Evolutionary conservation across 2,888 invertebrate genomes (phyloP), one percentile per base, ranked within the genome.

Genomic region (Hyposoter didymator): DNA sequence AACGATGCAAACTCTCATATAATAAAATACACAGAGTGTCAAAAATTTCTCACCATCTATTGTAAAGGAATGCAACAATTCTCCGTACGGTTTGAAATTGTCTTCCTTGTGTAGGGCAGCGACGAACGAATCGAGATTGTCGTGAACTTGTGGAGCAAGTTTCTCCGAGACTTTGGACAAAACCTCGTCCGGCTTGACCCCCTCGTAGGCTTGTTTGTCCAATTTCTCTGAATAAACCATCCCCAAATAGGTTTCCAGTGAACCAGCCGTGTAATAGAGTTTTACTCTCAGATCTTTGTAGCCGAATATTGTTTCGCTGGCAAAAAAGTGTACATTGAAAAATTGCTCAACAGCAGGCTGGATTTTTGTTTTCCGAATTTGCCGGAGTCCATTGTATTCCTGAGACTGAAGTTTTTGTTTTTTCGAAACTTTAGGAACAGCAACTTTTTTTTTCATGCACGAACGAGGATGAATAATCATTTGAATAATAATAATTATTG

Each of bases 231-330:
- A 94, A 92, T 97, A 98, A 72, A 95, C 95, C 89, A 98, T 95
- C 76, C 96, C 96, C 74, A 99, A 94, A 92, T 97, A 99, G 78
- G 98, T 97, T 90, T 96, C 96, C 84, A 99, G 95, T 85, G 96
- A 96, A 28, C 96, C 97, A 78, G 98, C 98, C 84, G 96, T 96
- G 92, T 98, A 98, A 92, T 96, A 97, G 3, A 99, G 94, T 87
- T 96, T 95, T 3, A 99, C 96, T 84, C 95, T 95, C 49, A 99
- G 94, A 91, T 98, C 97, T 91, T 97, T 96, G 93, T 98, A 99
- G 3, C 99, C 99, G 95, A 98, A 99, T 93, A 99, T 98, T 86
- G 96, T 97, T 94, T 99, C 99, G 90, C 96, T 96, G 91, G 43
- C 14, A 43, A 10, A 28, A 39, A 52, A 66, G 19, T 3, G 10